Evolutionary conservation across 1,140 invertebrate species (phyloP).

Genomic region (Rhagoletis pomonella): DNA sequence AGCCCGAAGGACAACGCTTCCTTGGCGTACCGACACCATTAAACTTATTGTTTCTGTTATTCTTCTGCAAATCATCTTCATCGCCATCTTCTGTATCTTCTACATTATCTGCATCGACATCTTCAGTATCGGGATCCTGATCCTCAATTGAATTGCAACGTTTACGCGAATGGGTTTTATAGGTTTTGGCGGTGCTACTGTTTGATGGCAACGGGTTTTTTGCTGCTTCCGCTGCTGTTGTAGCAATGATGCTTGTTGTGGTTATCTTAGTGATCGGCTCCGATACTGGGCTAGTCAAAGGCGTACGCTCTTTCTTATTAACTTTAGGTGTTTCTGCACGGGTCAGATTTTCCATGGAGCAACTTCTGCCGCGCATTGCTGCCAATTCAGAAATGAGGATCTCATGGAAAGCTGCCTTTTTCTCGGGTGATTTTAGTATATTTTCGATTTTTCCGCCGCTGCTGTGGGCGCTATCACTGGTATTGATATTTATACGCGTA

Average conservation of each 20-base stretch:
- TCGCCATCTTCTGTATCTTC: constrained; percentile 65
- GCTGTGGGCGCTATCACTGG: not conserved
- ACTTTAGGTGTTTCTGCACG: not conserved
- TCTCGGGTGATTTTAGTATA: constrained; percentile 64
- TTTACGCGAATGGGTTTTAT: constrained; percentile 58
- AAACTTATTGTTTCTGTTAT: constrained; percentile 58
- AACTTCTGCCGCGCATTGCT: constrained; percentile 70
- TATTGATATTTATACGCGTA: constrained; percentile 63
- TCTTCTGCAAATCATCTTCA: constrained; percentile 67
- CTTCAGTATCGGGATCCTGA: constrained; percentile 60
- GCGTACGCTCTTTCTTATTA: not conserved
- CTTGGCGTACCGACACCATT: constrained; percentile 59
- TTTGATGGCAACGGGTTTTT: too few species aligned
- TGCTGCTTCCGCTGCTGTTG: constrained; percentile 19
- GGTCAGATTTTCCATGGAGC: constrained; percentile 68
- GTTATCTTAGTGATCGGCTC: constrained; percentile 48
- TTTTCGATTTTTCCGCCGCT: not conserved
- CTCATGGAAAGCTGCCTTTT: constrained; percentile 72
- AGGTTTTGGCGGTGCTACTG: not conserved
- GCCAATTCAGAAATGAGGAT: constrained; percentile 73
- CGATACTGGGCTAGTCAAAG: constrained; percentile 15
- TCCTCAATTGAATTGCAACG: constrained; percentile 66
- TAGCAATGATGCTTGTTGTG: constrained; percentile 53
- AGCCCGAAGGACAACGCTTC: constrained; percentile 71
- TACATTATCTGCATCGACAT: constrained; percentile 71